Evolutionary conservation across 2,888 invertebrate species (phyloP).

Genomic region (Pyrrhia umbra): DNA sequence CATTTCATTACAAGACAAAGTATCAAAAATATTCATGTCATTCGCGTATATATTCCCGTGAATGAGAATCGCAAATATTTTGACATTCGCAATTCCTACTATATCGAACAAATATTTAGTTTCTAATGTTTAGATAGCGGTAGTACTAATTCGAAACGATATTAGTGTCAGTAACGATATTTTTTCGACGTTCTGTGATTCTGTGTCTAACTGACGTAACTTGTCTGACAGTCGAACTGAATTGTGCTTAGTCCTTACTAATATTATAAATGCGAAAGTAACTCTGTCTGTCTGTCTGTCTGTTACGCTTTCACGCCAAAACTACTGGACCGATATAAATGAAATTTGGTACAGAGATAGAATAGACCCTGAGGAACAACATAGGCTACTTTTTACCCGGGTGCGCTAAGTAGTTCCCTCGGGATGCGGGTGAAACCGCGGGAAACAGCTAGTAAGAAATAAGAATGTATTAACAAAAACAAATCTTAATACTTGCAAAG

Average conservation of each 20-base stretch:
- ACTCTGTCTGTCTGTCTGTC: no score
- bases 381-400: no score
- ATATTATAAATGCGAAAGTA: no score
- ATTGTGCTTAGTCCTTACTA: slow-evolving; percentile 4
- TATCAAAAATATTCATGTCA: slow-evolving; percentile 20
- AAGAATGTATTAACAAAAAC: slow-evolving; percentile 12
- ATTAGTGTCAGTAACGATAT: slow-evolving; percentile 7
- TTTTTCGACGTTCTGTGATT: neutral
- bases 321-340: no score
- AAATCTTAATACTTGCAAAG: slow-evolving; percentile 9
- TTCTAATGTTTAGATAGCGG: slow-evolving; percentile 19
- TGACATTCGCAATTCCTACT: neutral
- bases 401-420: no score
- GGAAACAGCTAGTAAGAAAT: no score
- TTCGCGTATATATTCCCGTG: slow-evolving; percentile 8
- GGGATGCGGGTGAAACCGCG: no score
- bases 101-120: slow-evolving; percentile 25
- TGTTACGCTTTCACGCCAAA: no score
- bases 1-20: slow-evolving; percentile 32
- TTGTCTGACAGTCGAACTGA: neutral
- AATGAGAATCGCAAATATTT: slow-evolving; percentile 17
- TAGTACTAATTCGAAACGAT: neutral
- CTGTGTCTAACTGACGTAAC: slow-evolving; percentile 14
- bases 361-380: no score
- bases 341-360: no score